These are phyloP conservation scores for Danio tinwini DNA, from an alignment of 2,797 vertebrate species.

Conservation along the genomic window DNA sequence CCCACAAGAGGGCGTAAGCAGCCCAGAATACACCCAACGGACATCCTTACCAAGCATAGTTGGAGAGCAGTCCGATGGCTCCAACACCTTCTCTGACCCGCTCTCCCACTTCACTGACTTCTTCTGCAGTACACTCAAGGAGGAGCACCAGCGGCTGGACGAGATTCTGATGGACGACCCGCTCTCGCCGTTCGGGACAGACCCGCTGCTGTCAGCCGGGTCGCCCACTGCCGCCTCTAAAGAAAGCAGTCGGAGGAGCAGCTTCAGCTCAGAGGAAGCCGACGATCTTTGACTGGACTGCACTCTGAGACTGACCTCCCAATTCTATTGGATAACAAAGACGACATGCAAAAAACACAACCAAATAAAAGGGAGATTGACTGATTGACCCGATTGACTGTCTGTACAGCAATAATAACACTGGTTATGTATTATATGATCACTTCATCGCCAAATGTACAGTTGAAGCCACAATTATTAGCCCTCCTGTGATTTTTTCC, in stretches of 20 bases:
- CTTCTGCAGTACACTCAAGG: constrained; percentile 93
- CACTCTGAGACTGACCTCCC: constrained; percentile 41
- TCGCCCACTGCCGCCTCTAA: constrained; percentile 88
- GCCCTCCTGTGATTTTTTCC: too few relatives aligned
- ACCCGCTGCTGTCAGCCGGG: constrained; percentile 89
- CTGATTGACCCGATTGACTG: constrained; percentile 41
- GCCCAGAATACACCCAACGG: constrained; percentile 84
- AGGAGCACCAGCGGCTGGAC: constrained; percentile 87
- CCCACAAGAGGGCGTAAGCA: constrained; percentile 81
- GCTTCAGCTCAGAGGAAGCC: constrained; percentile 90
- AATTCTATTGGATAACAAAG: constrained; percentile 39
- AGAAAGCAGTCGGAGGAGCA: constrained; percentile 92
- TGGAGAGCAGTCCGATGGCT: constrained; percentile 78
- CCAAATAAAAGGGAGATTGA: constrained; percentile 49
- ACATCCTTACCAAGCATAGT: constrained; percentile 72
- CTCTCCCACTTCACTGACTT: constrained; percentile 98
- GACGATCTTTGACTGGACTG: constrained; percentile 83
- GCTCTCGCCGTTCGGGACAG: constrained; percentile 87
- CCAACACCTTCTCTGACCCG: constrained; percentile 91
- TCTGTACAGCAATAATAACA: constrained; percentile 22
- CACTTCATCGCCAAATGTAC: constrained; percentile 18
- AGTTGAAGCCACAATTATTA: neutral
- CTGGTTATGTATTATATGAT: constrained; percentile 8
- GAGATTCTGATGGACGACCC: constrained; percentile 88
- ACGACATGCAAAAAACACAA: constrained; percentile 32